Evolutionary conservation across 2,888 invertebrate species (phyloP), one percentile per base, ranked within the genome.

Genomic region (Lepeophtheirus nordmannii): DNA sequence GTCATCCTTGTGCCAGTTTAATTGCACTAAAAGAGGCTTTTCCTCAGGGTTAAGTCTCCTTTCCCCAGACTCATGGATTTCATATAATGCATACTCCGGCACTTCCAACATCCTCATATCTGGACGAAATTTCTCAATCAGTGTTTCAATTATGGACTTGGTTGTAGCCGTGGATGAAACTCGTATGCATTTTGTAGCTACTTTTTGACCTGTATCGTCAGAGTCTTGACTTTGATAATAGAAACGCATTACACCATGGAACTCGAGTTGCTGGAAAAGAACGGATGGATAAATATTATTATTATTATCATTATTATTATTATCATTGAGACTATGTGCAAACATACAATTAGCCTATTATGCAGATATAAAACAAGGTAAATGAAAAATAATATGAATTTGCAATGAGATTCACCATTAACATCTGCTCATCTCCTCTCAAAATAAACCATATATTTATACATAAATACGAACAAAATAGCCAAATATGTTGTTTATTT

Each of bases 1-100:
- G 76, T 98, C 97, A 75, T 98, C 97, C 68, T 92, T 90, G 75
- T 97, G 96, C 98, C 98, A 98, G 79, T 94, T 96, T 67, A 98
- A 82, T 78, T 98, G 98, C 68, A 98, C 96, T 69, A 94, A 80
- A 69, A 98, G 80, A 0, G 98, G 97, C 74, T 91, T 89, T 79
- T 98, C 97, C 72, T 90, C 89, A 23, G 87, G 84, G 70, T 85
- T 85, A 73, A 98, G 80, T 72, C 86, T 83, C 68, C 97, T 81
- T 79, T 98, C 97, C 75, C 92, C 65, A 30, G 65, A 65, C 71
- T 83, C 83, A 72, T 86, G 85, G 58, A 84, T 83, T 74, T 86
- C 85, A 75, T 84, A 85, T 60, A 83, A 77, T 56, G 82, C 81
- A 73, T 83, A 83, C 70, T 81, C 80, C n/a, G 82, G 82, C 61